These are phyloP conservation scores for Fregata magnificens DNA, from an alignment of 2,113 vertebrate genomes.

Conservation along the genomic window DNA sequence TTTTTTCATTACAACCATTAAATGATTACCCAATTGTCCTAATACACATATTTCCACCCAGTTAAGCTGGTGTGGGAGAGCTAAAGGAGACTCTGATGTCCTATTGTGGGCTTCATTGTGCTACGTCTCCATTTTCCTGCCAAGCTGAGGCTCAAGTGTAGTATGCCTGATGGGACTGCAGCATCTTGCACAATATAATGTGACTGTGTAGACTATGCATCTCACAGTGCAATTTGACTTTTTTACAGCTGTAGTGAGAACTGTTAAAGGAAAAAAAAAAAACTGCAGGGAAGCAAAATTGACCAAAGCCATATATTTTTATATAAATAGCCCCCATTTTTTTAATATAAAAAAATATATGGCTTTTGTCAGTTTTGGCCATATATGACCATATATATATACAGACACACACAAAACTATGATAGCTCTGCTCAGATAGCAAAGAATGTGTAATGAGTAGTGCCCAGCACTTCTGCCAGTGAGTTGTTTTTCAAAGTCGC, in stretches of 20 bases:
- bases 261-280: background rate
- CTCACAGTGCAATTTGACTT: background rate
- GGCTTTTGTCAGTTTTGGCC: no score
- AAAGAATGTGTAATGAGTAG: background rate
- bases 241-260: background rate
- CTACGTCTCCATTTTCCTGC: background rate
- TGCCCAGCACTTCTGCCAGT: background rate
- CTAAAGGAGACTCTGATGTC: background rate
- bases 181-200: background rate
- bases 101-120: background rate
- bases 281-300: background rate
- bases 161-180: background rate
- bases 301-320: background rate
- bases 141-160: background rate
- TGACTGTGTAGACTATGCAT: background rate
- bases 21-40: background rate
- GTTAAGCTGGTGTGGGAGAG: background rate
- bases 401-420: background rate
- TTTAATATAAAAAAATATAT: background rate
- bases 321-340: rapidly evolving
- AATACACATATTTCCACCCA: background rate
- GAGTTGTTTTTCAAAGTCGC: background rate
- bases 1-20: background rate
- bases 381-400: no score
- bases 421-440: background rate